phyloP scores from a whole-genome alignment of 2,113 vertebrate species.

The Percopsis transmontana region DNA sequence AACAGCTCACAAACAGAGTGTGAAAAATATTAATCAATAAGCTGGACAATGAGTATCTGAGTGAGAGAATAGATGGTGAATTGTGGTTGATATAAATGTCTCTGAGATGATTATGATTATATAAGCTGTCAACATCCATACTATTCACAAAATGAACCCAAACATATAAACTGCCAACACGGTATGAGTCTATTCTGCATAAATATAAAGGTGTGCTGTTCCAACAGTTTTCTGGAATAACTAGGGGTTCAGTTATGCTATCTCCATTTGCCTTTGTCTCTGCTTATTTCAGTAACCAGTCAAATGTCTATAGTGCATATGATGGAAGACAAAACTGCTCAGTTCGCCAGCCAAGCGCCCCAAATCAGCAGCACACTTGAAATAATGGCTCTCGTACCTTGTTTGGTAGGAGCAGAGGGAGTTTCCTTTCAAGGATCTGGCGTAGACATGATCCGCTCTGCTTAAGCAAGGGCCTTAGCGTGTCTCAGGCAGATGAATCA shows the following conservation, averaged over 20 bases:
- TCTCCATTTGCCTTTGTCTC: slow-evolving; percentile 26
- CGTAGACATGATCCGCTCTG: slow-evolving; percentile 44
- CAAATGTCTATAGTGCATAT: slow-evolving; percentile 41
- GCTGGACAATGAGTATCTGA: not conserved
- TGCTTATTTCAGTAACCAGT: slow-evolving; percentile 46
- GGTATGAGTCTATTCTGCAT: slow-evolving; percentile 26
- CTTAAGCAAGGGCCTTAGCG: slow-evolving; percentile 41
- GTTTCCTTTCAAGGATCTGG: slow-evolving; percentile 52
- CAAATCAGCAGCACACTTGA: slow-evolving; percentile 50
- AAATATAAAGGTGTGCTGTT: slow-evolving; percentile 37
- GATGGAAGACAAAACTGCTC: slow-evolving; percentile 40
- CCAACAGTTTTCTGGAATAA: slow-evolving; percentile 32
- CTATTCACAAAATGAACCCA: slow-evolving; percentile 29
- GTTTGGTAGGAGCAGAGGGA: slow-evolving; percentile 27
- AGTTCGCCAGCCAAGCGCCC: slow-evolving; percentile 41
- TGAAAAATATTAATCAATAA: slow-evolving; percentile 12
- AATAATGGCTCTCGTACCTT: slow-evolving; percentile 39
- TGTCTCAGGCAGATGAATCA: slow-evolving; percentile 50
- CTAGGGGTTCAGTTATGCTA: slow-evolving; percentile 12
- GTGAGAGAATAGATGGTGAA: slow-evolving; percentile 8
- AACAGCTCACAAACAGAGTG: slow-evolving; percentile 31
- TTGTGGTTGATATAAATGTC: not conserved
- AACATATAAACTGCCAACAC: slow-evolving; percentile 39
- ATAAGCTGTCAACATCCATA: slow-evolving; percentile 1
- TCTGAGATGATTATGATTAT: not conserved